A percentile compares a stretch with the other conserved stretches of the same genome.
These are phyloP conservation scores for Andrena trimmerana DNA, from an alignment of 2,888 invertebrate species.

Conservation along the genomic window DNA sequence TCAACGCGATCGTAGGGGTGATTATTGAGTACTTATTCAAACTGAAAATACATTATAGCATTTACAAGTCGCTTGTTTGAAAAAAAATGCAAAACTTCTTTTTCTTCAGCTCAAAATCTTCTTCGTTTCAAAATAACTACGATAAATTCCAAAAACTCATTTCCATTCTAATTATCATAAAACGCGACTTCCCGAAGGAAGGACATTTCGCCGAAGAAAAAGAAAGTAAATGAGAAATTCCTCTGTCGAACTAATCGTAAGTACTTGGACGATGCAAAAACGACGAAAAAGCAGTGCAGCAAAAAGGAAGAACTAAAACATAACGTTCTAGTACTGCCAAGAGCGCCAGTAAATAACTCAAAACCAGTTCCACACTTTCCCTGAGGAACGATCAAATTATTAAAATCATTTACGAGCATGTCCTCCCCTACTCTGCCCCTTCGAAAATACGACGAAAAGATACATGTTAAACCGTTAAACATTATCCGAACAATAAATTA, in stretches of 20 bases:
- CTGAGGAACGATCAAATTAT: background rate
- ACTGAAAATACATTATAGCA: background rate
- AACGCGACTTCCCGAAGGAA: background rate
- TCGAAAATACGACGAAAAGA: background rate
- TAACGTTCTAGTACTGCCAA: background rate
- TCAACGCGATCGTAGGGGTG: background rate
- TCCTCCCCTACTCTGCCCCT: no score
- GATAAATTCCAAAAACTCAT: background rate
- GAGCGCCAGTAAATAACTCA: background rate
- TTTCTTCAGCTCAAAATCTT: background rate
- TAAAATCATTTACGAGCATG: background rate
- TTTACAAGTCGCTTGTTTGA: background rate
- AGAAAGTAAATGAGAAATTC: background rate
- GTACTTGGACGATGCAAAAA: background rate
- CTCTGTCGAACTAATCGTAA: background rate
- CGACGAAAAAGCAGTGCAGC: background rate
- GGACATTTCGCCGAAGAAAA: background rate
- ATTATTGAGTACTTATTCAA: background rate
- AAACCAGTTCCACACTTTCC: constrained; percentile 27
- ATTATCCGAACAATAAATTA: background rate
- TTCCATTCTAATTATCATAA: background rate
- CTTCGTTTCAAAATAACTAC: background rate
- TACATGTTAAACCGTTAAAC: background rate
- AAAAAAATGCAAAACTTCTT: background rate
- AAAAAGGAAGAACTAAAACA: background rate